A percentile compares a stretch with the other conserved stretches of the same genome.
Conservation (phyloP, 2,888 invertebrate species). For the Oxystoma pomonae region DNA sequence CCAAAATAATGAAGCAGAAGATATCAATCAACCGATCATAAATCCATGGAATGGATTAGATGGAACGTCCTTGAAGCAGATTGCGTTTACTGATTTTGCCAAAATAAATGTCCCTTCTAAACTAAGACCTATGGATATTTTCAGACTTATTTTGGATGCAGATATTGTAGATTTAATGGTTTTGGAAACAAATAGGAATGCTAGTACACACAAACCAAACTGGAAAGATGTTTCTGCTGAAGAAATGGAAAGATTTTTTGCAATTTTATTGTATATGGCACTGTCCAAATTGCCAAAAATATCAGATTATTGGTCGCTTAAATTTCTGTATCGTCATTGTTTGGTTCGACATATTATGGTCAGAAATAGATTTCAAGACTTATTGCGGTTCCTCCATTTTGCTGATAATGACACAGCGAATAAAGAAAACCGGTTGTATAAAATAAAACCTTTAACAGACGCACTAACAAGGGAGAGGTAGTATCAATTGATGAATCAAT, state of each 20-base stretch:
- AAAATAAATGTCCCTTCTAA: not conserved
- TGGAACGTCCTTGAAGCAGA: not conserved
- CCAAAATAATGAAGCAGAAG: not conserved
- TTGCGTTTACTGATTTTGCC: not conserved
- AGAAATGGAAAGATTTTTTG: slow-evolving; percentile 9
- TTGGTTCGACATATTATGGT: slow-evolving; percentile 11
- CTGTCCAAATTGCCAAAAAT: slow-evolving; percentile 11
- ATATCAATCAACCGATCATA: not conserved
- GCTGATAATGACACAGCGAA: slow-evolving; percentile 10
- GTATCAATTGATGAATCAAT: slow-evolving; percentile 16
- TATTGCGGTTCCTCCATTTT: slow-evolving; percentile 11
- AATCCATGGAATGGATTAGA: not conserved
- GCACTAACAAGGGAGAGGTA: slow-evolving; percentile 8
- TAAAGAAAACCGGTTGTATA: slow-evolving; percentile 4
- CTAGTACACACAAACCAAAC: not conserved
- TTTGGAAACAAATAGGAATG: not conserved
- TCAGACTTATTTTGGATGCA: not conserved
- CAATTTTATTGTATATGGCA: slow-evolving; percentile 9
- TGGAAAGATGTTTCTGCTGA: not conserved
- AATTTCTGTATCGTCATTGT: slow-evolving; percentile 13
- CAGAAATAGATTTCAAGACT: slow-evolving; percentile 11
- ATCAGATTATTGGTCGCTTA: slow-evolving; percentile 13
- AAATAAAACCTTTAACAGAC: slow-evolving; percentile 9
- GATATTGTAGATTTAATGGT: not conserved
- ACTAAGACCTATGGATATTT: slow-evolving; percentile 3